Evolutionary conservation across 2,888 invertebrate genomes (phyloP).

Genomic region (Hesperia comma): DNA sequence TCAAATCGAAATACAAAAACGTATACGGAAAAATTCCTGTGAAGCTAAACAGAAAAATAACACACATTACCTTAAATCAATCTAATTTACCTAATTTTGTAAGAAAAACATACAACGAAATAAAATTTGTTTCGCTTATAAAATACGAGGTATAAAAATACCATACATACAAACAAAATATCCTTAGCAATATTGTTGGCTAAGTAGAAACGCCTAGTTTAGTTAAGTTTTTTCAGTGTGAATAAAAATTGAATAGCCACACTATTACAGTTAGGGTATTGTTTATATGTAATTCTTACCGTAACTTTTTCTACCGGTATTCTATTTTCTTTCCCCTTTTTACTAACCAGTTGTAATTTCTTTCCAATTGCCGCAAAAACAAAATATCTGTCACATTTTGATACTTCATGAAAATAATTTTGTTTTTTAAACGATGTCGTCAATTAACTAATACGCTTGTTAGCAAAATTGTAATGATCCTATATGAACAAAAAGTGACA

Average conservation of each 20-base stretch:
- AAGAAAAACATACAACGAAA: too few species aligned
- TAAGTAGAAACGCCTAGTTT: background rate
- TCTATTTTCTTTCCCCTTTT: constrained; percentile 31
- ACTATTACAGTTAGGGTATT: background rate
- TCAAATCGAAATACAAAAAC: background rate
- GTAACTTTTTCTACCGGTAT: constrained; percentile 21
- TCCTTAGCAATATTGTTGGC: too few species aligned
- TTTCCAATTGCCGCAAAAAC: constrained; percentile 35
- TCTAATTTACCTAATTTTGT: constrained; percentile 5
- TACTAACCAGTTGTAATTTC: constrained; percentile 33
- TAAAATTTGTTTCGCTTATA: too few species aligned
- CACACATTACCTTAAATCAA: background rate
- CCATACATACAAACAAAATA: background rate
- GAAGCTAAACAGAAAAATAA: background rate
- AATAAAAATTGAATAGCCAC: background rate
- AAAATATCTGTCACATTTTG: constrained; percentile 23
- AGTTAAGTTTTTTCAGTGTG: background rate
- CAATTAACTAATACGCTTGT: background rate
- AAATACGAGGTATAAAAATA: too few species aligned
- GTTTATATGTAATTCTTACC: constrained; percentile 16
- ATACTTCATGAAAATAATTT: constrained; percentile 2
- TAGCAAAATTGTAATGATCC: constrained; percentile 2
- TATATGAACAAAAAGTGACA: background rate
- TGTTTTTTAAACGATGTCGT: background rate
- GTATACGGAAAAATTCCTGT: background rate